A percentile compares a stretch with the other conserved stretches of the same genome.
Evolutionary conservation across 2,113 vertebrate species (phyloP).

Genomic region (Emydura subglobosa): DNA sequence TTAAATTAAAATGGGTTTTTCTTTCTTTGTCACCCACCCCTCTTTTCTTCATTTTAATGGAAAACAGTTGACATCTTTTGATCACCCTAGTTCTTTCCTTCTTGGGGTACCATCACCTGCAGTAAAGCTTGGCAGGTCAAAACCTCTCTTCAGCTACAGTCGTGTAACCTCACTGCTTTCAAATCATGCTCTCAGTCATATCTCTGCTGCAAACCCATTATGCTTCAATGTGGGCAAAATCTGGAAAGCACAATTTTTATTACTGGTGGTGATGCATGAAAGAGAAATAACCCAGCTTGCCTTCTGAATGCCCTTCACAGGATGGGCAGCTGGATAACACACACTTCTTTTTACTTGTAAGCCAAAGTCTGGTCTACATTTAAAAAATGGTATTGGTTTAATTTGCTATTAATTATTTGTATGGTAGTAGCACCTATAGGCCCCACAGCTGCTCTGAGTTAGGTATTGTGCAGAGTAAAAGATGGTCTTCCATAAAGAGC

Average conservation of each 20-base stretch:
- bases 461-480: not conserved
- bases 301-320: not conserved
- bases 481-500: not conserved
- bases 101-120: not conserved
- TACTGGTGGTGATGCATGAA: not conserved
- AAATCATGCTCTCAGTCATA: not conserved
- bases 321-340: not conserved
- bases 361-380: not conserved
- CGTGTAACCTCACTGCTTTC: not conserved
- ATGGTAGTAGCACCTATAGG: not conserved
- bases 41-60: not conserved
- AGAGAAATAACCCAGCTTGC: not conserved
- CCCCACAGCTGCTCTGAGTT: fast-evolving
- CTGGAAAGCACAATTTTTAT: not conserved
- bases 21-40: not conserved
- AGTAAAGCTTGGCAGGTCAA: not conserved
- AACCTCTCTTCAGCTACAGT: not conserved
- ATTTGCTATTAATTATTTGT: not conserved
- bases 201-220: not conserved
- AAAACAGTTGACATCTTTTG: not conserved
- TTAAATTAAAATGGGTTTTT: not conserved
- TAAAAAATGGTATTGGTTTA: not conserved
- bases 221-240: not conserved
- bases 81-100: not conserved
- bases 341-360: not conserved